Evolutionary conservation across 2,113 vertebrate species (phyloP), one percentile per base, ranked within the genome.

Genomic region (Craseonycteris thonglongyai): DNA sequence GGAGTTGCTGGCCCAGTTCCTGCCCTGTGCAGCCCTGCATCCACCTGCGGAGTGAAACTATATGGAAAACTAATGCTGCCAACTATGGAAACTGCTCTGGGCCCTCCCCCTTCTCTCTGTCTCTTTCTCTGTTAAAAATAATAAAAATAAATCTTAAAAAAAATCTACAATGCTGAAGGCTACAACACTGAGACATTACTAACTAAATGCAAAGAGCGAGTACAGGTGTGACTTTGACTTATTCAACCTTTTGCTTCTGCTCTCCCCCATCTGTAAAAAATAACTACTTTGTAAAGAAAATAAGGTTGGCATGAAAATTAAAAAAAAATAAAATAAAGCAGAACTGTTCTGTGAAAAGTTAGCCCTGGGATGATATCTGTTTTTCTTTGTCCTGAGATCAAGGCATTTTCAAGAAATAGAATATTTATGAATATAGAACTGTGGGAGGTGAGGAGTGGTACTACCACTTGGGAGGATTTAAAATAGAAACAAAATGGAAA

Each of bases 311-410:
- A 69, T 78, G 56, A 47, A 80, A 54, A 74, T 66, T 16, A 2
- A 51, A 91, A 91, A 81, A 83, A 82, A 38, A 30, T 33, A 30
- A 66, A 47, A 69, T n/a, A n/a, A 68, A 51, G 4, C 7, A 78
- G 13, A 35, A 61, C 13, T 68, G 59, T 93, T 58, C 33, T 74
- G 38, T 26, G 75, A 74, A 71, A 83, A 92, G 69, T 54, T 30
- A 68, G 6, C 22, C 11, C 63, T 14, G 0, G 51, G 12, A 91
- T 80, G 24, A n/a, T 92, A 28, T 61, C 30, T 86, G 18, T 24
- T 93, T 93, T 93, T 72, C 91, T 96, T 88, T 92, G 54, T 65
- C 90, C 21, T 85, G 87, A 96, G 75, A 96, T 94, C 85, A 96
- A 93, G 40, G 11, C 80, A 91, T 81, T 97, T 87, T n/a, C 56